A percentile compares a stretch with the other conserved stretches of the same genome.
phyloP scores from a whole-genome alignment of 2,888 invertebrate species.

The Noctua janthe region DNA sequence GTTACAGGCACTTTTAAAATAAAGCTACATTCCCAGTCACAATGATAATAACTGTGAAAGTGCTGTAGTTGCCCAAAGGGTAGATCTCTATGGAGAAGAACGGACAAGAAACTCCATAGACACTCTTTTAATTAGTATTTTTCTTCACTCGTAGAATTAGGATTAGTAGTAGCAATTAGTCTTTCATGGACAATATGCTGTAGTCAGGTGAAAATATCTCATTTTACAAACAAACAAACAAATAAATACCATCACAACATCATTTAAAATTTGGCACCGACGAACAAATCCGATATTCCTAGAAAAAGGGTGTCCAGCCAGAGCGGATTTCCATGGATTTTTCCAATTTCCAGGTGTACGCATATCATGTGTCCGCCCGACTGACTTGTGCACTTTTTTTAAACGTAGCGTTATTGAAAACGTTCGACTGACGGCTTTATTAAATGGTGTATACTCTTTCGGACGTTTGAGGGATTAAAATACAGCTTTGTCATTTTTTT shows the following conservation, averaged over 20 bases:
- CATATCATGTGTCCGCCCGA: constrained; percentile 81
- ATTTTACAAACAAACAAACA: constrained; percentile 2
- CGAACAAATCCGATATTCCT: constrained; percentile 35
- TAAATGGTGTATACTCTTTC: constrained; percentile 57
- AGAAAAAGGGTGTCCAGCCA: constrained; percentile 62
- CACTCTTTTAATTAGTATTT: too few relatives aligned
- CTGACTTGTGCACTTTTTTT: constrained; percentile 74
- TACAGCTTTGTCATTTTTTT: neutral
- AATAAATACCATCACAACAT: constrained; percentile 17
- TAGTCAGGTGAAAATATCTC: neutral
- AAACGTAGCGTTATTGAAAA: constrained; percentile 69
- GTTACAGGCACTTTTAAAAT: too few relatives aligned
- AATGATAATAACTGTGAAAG: too few relatives aligned
- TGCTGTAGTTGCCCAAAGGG: too few relatives aligned
- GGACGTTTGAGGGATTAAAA: constrained; percentile 47
- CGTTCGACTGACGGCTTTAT: constrained; percentile 67
- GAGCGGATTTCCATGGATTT: constrained; percentile 77
- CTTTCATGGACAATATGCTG: neutral
- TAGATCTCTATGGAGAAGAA: too few relatives aligned
- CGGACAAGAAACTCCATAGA: too few relatives aligned
- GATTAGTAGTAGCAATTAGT: neutral
- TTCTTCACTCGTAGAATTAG: too few relatives aligned
- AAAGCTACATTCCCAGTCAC: too few relatives aligned
- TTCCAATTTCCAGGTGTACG: constrained; percentile 84
- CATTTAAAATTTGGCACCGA: constrained; percentile 31